These are phyloP conservation scores for Epinotia nisella DNA, from an alignment of 2,888 invertebrate genomes.

Conservation along the genomic window DNA sequence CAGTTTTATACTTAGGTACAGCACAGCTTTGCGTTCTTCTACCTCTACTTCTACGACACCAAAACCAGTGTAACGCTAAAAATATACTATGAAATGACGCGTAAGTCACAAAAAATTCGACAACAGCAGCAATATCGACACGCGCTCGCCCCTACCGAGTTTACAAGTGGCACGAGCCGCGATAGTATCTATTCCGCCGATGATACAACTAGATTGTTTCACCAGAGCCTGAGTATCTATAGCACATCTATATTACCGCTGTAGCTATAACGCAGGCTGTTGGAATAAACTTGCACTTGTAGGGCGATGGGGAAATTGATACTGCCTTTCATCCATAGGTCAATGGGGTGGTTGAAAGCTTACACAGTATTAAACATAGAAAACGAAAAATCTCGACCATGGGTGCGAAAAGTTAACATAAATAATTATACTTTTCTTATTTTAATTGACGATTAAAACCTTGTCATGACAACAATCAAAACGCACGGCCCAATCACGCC, in stretches of 20 bases:
- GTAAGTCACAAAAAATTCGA: not conserved
- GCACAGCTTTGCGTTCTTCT: too few relatives aligned
- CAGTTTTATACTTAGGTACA: too few relatives aligned
- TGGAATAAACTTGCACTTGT: constrained; percentile 22
- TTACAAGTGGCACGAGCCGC: constrained; percentile 81
- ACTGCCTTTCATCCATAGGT: constrained; percentile 22
- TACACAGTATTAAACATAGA: not conserved
- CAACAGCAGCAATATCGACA: constrained; percentile 25
- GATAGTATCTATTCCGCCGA: constrained; percentile 78
- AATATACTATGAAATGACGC: too few relatives aligned
- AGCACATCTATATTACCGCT: constrained; percentile 42
- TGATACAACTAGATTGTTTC: constrained; percentile 82
- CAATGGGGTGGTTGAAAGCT: not conserved
- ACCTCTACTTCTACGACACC: too few relatives aligned
- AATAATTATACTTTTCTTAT: too few relatives aligned
- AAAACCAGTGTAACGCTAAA: too few relatives aligned
- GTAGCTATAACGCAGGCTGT: constrained; percentile 24
- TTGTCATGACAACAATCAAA: too few relatives aligned
- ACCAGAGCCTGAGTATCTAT: constrained; percentile 52
- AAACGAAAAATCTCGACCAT: not conserved
- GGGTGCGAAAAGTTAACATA: not conserved
- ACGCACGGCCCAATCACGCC: too few relatives aligned
- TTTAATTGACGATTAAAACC: too few relatives aligned
- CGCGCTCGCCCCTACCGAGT: constrained; percentile 64
- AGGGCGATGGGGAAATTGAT: constrained; percentile 33